Base-by-base conservation (phyloP, 1,140 invertebrate genomes). In the Vollenhovia emeryi region DNA sequence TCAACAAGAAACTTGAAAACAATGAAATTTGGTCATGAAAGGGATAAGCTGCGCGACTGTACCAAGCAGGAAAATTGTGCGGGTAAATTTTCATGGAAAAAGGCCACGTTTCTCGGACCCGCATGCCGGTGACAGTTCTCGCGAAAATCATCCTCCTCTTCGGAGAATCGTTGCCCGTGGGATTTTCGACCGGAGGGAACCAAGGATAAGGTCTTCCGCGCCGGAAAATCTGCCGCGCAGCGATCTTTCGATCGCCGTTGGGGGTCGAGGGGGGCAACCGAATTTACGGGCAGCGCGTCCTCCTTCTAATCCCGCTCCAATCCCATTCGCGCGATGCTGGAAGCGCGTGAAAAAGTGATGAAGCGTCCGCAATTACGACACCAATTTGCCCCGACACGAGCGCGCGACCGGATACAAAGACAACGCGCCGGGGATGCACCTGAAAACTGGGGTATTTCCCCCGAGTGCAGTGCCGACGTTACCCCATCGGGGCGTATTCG, bases 311-410 rank as follows among this genome's bases (percentile, higher is more conserved):
- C 76, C 45, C 55, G 45, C 73, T 30, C 43, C 55, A 55, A 73
- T 82, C 71, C 36, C 71, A 68, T 74, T 87, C 73, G 57, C 3
- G 48, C 50, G 48, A 59, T 6, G 18, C 40, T 36, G 52, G 18
- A 64, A 57, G 30, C 30, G 43, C 69, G 69, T 90, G 84, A 90
- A 90, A 90, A 90, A 90, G 86, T 85, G 84, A 90, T 88, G 88
- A 90, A 90, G 64, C 68, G 84, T 15, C 52, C 60, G 66, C 88
- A 84, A 90, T 90, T 90, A 86, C 88, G 36, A 76, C 60, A 76
- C 76, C 84, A 86, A 89, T 89, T 89, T 78, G 64, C 24, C 21
- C n/a, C 73, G 45, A 52, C 75, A 60, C 40, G 33, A 50, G 59
- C 71, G 52, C 40, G 55, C 64, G 36, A 74, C 43, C 75, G 18